Evolutionary conservation across 2,113 vertebrate genomes (phyloP), one percentile per base, ranked within the genome.

Genomic region (Larimichthys polyactis): DNA sequence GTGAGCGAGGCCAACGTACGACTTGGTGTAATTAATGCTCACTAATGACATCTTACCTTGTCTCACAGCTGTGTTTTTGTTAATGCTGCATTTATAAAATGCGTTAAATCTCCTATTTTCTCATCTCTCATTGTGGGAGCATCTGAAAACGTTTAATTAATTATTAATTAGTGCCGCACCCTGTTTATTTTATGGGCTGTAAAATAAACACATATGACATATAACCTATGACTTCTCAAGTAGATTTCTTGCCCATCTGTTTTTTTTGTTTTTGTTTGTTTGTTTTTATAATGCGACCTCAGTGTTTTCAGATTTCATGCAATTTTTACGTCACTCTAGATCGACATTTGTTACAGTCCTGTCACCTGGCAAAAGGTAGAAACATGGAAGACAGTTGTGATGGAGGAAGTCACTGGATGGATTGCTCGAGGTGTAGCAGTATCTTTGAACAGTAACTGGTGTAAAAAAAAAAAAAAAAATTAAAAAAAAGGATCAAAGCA

Each of bases 1-100:
- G 98, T 97, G 94, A 96, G 83, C 90, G 17, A 24, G 14, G 29
- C 54, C 7, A 2, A 24, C n/a, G 11, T 15, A 17, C 36, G 17
- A 54, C n/a, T 27, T 16, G 2, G 22, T 76, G 43, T 66, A 60
- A 75, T 69, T 51, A 46, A 48, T 68, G 36, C 3, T 62, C 78
- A 68, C 49, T 54, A 57, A 59, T 73, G 1, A 70, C 29, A 54
- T 9, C 55, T 3, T 15, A 60, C 20, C 40, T 12, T 44, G 4
- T 59, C n/a, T 40, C 22, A 9, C 17, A 7, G 3, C 36, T 27
- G 46, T 60, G 44, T 17, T n/a, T 54, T 60, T 51, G 17, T 15
- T n/a, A 73, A 16, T 29, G 67, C 32, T 71, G 19, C 4, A 0
- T 16, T 32, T 12, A 43, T 15, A n/a, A 43, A 3, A 36, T 58